A percentile compares a stretch with the other conserved stretches of the same genome.
Evolutionary conservation across 2,113 vertebrate genomes (phyloP).

Genomic region (Hymenochirus boettgeri): DNA sequence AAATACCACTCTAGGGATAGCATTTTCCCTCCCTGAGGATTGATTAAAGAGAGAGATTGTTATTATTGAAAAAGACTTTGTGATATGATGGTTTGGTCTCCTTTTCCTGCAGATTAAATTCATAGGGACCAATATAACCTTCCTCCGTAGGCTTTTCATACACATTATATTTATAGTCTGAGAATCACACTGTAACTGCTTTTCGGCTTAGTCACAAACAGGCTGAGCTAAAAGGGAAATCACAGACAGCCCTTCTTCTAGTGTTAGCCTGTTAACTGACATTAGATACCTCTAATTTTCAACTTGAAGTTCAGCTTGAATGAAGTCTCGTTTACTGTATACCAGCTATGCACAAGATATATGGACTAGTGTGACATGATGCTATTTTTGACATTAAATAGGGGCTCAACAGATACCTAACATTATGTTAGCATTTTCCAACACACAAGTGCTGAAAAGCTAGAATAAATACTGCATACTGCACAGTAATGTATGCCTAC

Average conservation of each 20-base stretch:
- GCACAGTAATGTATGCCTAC: too few relatives aligned
- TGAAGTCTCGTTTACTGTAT: constrained; percentile 1
- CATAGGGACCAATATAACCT: background rate
- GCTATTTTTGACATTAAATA: background rate
- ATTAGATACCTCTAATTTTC: background rate
- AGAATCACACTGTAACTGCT: background rate
- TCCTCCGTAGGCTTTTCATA: background rate
- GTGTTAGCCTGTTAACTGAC: background rate
- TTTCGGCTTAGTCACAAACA: background rate
- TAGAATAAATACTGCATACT: constrained; percentile 2
- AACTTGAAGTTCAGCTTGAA: background rate
- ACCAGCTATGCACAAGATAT: background rate
- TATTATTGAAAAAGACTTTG: constrained; percentile 22
- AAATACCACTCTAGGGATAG: constrained; percentile 30
- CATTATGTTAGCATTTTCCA: constrained; percentile 7
- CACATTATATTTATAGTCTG: background rate
- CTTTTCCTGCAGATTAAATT: background rate
- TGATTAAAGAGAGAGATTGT: constrained; percentile 16
- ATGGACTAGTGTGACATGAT: constrained; percentile 1
- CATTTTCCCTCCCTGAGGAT: background rate
- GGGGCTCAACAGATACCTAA: background rate
- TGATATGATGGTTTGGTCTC: background rate
- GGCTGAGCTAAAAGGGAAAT: background rate
- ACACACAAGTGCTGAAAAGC: constrained; percentile 20
- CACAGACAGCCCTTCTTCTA: background rate